Base-by-base conservation (phyloP, 2,888 invertebrate species). In the Trilocha varians region DNA sequence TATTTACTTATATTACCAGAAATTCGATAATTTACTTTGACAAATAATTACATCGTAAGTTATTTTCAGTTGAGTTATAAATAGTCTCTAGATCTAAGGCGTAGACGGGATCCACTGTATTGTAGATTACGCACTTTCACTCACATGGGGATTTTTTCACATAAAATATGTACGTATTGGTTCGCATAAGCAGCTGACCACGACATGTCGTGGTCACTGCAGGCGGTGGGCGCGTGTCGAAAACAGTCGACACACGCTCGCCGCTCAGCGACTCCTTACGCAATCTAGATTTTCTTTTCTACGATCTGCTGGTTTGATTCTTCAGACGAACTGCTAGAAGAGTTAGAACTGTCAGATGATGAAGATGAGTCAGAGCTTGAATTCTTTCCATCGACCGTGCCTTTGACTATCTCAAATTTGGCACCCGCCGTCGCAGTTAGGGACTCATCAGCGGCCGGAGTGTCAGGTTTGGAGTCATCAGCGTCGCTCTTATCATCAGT, bases 21-120 rank as follows among this genome's bases (percentile, higher is more conserved):
- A 82, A 82, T 82, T 84, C 80, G 79, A 79, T 85, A 80, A 83
- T 79, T 85, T 82, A 84, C 65, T 78, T 70, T 70, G 70, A 72
- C 66, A 75, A 70, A 71, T 78, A 80, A 83, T 82, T 84, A 84
- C 83, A 82, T 74, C 74, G 58, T 65, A 73, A 67, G 71, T 78
- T 76, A 78, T 79, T 79, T 70, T 72, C 65, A 64, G 62, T 70
- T 70, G 64, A 63, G 72, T 73, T 78, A 78, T 74, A 79, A 79
- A 9, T 82, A 82, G 80, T 84, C 82, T 80, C 75, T 84, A 83
- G 63, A 65, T 74, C 70, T 78, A 80, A 62, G 71, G 70, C 67
- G 72, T 69, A 73, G 70, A 68, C 69, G 68, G 63, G 55, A 53
- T 50, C 50, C 50, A 45, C 46, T 51, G 55, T 50, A 50, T 54